A percentile compares a stretch with the other conserved stretches of the same genome.
These are phyloP conservation scores for Drosophila sturtevanti DNA, from an alignment of 1,140 invertebrate species.

Conservation along the genomic window DNA sequence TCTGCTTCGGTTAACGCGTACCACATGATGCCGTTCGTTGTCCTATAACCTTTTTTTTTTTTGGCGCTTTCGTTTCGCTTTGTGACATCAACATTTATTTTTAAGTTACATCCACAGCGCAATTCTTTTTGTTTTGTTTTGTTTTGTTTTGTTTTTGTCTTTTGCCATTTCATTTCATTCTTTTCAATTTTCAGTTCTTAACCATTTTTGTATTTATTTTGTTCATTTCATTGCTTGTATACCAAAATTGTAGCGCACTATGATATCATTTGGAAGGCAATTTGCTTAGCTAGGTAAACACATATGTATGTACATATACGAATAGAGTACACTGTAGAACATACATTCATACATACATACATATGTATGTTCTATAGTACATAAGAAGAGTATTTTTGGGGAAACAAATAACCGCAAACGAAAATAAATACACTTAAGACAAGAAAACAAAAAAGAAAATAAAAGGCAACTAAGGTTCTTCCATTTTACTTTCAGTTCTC, in stretches of 20 bases:
- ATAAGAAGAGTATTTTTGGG: background rate
- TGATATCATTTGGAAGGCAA: slow-evolving; percentile 69
- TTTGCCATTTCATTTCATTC: slow-evolving; percentile 39
- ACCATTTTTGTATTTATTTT: slow-evolving; percentile 69
- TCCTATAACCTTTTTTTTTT: slow-evolving; percentile 76
- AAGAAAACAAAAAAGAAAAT: background rate
- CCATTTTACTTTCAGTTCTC: background rate
- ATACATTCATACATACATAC: background rate
- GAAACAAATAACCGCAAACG: background rate
- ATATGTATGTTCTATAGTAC: slow-evolving; percentile 5
- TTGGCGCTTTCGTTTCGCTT: slow-evolving; percentile 36
- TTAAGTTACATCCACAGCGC: slow-evolving; percentile 57
- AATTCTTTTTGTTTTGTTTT: slow-evolving; percentile 24
- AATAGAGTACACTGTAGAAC: background rate
- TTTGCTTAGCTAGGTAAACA: slow-evolving; percentile 58
- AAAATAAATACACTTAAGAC: background rate
- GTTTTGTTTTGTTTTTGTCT: too few relatives aligned
- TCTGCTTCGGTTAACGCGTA: slow-evolving; percentile 42
- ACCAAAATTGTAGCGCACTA: slow-evolving; percentile 68
- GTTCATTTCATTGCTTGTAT: slow-evolving; percentile 51
- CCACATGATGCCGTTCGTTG: slow-evolving; percentile 40
- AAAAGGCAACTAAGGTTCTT: slow-evolving; percentile 4
- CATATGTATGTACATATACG: slow-evolving; percentile 6
- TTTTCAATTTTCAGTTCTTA: slow-evolving; percentile 35
- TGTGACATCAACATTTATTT: slow-evolving; percentile 81